Base-by-base conservation (phyloP, 2,113 vertebrate species). In the Kryptolebias marmoratus region DNA sequence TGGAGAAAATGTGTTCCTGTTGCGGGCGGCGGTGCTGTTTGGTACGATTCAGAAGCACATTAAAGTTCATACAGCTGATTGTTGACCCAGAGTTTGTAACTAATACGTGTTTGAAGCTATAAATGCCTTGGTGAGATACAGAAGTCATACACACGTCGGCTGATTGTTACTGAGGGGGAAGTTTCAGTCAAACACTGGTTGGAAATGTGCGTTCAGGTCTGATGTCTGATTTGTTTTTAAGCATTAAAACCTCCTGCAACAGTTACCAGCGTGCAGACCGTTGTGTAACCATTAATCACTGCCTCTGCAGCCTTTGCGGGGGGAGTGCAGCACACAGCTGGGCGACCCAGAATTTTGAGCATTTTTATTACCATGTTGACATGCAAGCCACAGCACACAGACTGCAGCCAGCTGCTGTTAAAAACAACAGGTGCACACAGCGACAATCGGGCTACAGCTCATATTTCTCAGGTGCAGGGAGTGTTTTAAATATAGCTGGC, bases 371-470 rank as follows among this genome's bases (percentile, higher is more conserved):
- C 82, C 68, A 89, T 76, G 86, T 82, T 60, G 61, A 93, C 92
- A 92, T 94, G 92, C 92, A 90, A 72, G 84, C 86, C 77, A 74
- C 58, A 69, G 87, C 77, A 68, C 81, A 83, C 61, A 71, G 72
- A 69, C 73, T 68, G 77, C 79, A 76, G 66, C 80, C 79, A 67
- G 82, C 69, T 81, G 85, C 82, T 52, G 64, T 80, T 64, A 65
- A 60, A 77, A 48, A 75, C 79, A 85, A 78, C 68, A 84, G 76
- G 71, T 88, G 79, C 65, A 87, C 73, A 81, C 54, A 88, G 58
- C 74, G 72, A 90, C 83, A 86, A 36, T 50, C 50, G 68, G 70
- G 85, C 82, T 83, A 84, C 79, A 64, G 57, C 39, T 79, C 77
- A 62, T 68, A 60, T 81, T 83, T 79, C 64, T 66, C 81, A 73